Evolutionary conservation across 2,113 vertebrate genomes (phyloP).

Genomic region (Steatornis caripensis): DNA sequence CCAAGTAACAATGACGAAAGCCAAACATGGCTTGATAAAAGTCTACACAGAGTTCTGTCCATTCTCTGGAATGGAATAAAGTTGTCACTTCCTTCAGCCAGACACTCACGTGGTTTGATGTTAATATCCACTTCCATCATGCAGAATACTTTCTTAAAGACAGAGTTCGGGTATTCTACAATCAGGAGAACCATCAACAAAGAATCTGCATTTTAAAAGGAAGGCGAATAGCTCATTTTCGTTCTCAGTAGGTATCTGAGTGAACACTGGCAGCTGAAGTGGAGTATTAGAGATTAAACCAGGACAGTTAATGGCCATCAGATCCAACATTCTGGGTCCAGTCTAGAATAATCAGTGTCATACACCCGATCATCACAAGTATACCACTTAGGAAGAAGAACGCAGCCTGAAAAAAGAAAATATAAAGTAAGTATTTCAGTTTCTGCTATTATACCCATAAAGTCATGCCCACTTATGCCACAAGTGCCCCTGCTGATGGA

Average conservation of each 20-base stretch:
- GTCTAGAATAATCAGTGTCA: constrained; percentile 89
- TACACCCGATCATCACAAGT: constrained; percentile 88
- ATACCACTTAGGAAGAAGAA: constrained; percentile 86
- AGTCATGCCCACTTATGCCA: background rate
- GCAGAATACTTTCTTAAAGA: constrained; percentile 74
- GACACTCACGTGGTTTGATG: constrained; percentile 74
- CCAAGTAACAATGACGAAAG: constrained; percentile 80
- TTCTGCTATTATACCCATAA: background rate
- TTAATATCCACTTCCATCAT: constrained; percentile 66
- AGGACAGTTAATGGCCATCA: constrained; percentile 64
- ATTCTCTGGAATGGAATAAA: constrained; percentile 98
- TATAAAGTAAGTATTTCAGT: background rate
- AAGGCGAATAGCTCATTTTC: constrained; percentile 71
- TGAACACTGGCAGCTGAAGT: constrained; percentile 67
- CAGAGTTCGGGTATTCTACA: constrained; percentile 74
- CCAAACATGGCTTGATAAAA: constrained; percentile 89
- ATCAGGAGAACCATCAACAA: constrained; percentile 74
- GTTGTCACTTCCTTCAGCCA: constrained; percentile 81
- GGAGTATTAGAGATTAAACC: constrained; percentile 17
- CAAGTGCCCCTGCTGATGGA: background rate
- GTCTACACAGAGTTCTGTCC: constrained; percentile 81
- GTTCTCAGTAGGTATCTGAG: constrained; percentile 66
- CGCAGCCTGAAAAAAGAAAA: constrained; percentile 78
- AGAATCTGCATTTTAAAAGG: constrained; percentile 75
- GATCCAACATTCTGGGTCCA: constrained; percentile 76